Base-by-base conservation (phyloP, 2,888 invertebrate genomes). In the Aphodius granarius region DNA sequence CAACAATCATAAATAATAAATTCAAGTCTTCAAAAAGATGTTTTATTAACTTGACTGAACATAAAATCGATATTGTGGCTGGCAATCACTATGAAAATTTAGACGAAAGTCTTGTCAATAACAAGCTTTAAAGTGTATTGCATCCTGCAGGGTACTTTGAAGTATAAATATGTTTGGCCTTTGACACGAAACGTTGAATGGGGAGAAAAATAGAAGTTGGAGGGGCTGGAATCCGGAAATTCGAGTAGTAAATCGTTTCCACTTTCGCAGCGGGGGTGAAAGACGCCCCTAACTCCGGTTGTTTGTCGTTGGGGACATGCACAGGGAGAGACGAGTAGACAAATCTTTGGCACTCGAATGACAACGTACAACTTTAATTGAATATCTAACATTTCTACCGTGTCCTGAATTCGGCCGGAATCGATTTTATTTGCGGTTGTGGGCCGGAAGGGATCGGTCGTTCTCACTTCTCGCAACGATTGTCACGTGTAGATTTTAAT, bases 351-450 rank as follows among this genome's bases (percentile, higher is more conserved):
- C 84, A 84, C 83, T 83, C 82, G 79, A 83, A 80, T 83, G 84
- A 83, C 84, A 83, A 82, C 82, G 82, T 82, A 82, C 83, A 83
- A 83, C 80, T 85, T 84, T 85, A 84, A 85, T 85, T 84, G 84
- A 84, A 85, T 84, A 80, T 83, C 84, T 81, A 83, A 83, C 83
- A 84, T 85, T 84, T 84, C 83, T 74, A 19, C 75, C 43, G 43
- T 43, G 13, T 43, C 43, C 43, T 43, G 43, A 6, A 6, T 43
- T 80, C 79, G 80, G 79, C 78, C 77, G 78, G 78, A 77, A 81
- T 83, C 81, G 80, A 82, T 82, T 82, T 73, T 72, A 63, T 43
- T 43, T 43, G 43, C 43, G 43, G 43, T 43, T 9, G 6, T 43
- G 43, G 43, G 9, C 43, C 6, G 43, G 43, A 43, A 43, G 43